Evolutionary conservation across 2,113 vertebrate genomes (phyloP), one percentile per base, ranked within the genome.

Genomic region (Upupa epops): DNA sequence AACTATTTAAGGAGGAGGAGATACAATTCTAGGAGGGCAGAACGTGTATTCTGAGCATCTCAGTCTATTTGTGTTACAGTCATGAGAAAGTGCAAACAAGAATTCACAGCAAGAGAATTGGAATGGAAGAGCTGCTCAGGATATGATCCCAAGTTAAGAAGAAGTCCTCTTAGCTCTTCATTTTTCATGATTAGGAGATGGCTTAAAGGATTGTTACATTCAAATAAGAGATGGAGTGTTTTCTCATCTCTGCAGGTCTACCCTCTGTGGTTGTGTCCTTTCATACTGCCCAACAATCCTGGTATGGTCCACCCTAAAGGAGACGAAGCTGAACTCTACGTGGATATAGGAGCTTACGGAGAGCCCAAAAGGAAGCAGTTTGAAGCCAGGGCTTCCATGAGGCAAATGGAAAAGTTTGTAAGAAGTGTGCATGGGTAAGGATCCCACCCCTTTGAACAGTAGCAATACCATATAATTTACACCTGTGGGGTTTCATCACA

Each of bases 301-400:
- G 99, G 99, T 56, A 99, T 99, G 98, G 98, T 99, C 55, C 99
- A 99, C 92, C 99, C 99, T 25, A 98, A 99, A 94, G 98, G 98
- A 28, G 93, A 98, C 9, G 98, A 99, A 96, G 49, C 97, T 0
- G 99, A 99, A 90, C 97, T 99, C 60, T 99, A 99, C 1, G 98
- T 99, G 81, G 99, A 99, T 78, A 98, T 99, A 1, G 99, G 99
- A 7, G 98, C 99, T 16, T 99, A 99, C 4, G 99, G 99, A 52
- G 98, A 99, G 69, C 99, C 99, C 2, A 97, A 96, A 28, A 98
- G 98, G 70, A 99, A 99, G 94, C 98, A 99, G 54, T 99, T 99
- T 91, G 98, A 99, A 95, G 99, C 99, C 68, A 98, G 96, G 66
- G 97, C 98, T 29, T 98, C 99, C 17, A 99, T 98, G 78, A 97